Percentiles rank a stretch among this genome's conserved stretches.
Conservation (phyloP, 2,113 vertebrate genomes). For the Trogon melanurus region DNA sequence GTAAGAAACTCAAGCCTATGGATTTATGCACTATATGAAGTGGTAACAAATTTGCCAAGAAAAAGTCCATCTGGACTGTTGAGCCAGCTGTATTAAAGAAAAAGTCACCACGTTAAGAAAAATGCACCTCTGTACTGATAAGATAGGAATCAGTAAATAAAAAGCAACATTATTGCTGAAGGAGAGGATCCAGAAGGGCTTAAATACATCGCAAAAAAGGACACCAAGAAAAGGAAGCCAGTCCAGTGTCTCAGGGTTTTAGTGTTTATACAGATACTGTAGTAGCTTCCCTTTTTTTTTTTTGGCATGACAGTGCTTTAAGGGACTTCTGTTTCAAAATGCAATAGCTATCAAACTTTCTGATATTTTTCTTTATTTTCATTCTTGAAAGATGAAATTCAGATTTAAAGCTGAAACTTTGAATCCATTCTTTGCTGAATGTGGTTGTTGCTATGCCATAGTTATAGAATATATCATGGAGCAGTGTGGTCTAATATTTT, state of each 20-base stretch:
- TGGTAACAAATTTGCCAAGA: background rate
- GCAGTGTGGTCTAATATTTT: background rate
- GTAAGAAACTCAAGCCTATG: background rate
- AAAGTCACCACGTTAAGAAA: background rate
- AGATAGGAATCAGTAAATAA: background rate
- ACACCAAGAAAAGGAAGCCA: background rate
- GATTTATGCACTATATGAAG: background rate
- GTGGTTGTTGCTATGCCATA: background rate
- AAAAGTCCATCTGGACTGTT: background rate
- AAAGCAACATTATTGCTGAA: background rate
- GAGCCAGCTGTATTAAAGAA: background rate
- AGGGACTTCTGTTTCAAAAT: background rate
- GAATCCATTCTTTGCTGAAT: background rate
- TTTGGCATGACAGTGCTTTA: background rate
- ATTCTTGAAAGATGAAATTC: background rate
- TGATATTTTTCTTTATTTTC: background rate
- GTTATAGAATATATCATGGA: background rate
- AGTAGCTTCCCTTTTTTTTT: background rate
- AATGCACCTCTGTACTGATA: rapidly evolving
- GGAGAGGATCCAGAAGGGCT: background rate
- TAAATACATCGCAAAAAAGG: background rate
- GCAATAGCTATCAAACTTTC: background rate
- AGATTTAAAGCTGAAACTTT: background rate
- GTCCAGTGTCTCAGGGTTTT: background rate
- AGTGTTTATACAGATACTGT: background rate